Percentiles rank a stretch among this genome's conserved stretches.
phyloP scores from a whole-genome alignment of 2,113 vertebrate species.

The Tetrao urogallus region DNA sequence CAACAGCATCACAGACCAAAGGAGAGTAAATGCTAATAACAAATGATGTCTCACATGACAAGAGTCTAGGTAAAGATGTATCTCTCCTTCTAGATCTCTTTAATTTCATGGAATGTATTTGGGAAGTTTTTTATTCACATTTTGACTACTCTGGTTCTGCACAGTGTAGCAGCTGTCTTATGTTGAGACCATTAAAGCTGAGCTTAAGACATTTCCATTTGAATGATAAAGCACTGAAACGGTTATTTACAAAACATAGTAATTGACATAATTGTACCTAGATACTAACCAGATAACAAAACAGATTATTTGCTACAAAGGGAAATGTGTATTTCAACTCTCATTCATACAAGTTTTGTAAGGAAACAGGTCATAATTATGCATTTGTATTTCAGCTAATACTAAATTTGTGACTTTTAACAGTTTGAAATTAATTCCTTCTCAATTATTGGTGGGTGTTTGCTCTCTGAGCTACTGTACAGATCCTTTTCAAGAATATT shows the following conservation, averaged over 20 bases:
- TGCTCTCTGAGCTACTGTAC: background rate
- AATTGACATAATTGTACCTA: background rate
- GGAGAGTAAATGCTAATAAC: conserved; percentile 26
- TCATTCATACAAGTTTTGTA: background rate
- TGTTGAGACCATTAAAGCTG: background rate
- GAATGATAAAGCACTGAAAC: background rate
- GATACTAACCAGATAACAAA: background rate
- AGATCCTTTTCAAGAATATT: background rate
- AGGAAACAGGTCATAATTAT: background rate
- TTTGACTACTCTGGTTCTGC: background rate
- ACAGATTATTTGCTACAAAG: background rate
- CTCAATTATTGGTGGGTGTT: background rate
- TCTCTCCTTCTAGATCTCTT: background rate
- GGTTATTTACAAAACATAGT: background rate
- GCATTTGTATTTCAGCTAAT: background rate
- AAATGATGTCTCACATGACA: background rate
- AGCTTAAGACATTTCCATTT: background rate
- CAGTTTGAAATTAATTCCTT: background rate
- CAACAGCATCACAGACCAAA: background rate
- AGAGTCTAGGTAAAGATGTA: background rate
- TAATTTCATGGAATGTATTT: background rate
- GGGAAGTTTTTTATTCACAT: background rate
- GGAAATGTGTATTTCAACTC: background rate
- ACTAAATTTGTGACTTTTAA: background rate
- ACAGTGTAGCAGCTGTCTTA: background rate